Percentiles rank a stretch among this genome's conserved stretches.
phyloP scores from a whole-genome alignment of 2,113 vertebrate genomes.

The Apteryx mantelli region DNA sequence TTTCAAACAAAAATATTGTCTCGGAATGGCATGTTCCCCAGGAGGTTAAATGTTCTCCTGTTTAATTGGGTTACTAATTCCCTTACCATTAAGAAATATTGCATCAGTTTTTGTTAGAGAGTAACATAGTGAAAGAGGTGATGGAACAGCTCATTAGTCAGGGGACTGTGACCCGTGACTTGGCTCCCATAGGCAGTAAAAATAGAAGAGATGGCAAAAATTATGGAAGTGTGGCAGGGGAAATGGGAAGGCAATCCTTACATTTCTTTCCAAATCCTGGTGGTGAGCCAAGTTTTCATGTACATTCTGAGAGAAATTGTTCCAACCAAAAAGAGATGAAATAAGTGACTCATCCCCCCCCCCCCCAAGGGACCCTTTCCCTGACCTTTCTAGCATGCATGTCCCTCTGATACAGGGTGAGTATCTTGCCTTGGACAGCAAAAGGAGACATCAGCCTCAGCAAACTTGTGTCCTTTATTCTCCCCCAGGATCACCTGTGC shows the following conservation, averaged over 20 bases:
- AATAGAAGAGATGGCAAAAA: neutral
- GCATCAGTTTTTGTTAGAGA: neutral
- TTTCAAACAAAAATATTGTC: neutral
- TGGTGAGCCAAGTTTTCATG: neutral
- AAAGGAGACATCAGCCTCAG: neutral
- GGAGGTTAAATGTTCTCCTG: neutral
- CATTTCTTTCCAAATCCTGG: neutral
- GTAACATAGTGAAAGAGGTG: neutral
- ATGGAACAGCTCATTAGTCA: neutral
- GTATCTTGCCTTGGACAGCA: neutral
- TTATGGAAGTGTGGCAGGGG: neutral
- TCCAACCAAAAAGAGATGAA: neutral
- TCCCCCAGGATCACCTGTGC: neutral
- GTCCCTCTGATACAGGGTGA: neutral
- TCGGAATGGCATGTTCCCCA: neutral
- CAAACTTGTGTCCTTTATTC: accelerated
- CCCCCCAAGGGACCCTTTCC: accelerated
- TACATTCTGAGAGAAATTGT: neutral
- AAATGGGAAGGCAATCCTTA: neutral
- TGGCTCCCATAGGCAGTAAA: neutral
- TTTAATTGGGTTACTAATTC: neutral
- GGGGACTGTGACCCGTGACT: accelerated
- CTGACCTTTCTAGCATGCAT: neutral
- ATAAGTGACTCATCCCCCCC: neutral
- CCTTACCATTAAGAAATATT: neutral